Evolutionary conservation across 2,797 vertebrate species (phyloP).

Genomic region (Phaenicophaeus curvirostris): DNA sequence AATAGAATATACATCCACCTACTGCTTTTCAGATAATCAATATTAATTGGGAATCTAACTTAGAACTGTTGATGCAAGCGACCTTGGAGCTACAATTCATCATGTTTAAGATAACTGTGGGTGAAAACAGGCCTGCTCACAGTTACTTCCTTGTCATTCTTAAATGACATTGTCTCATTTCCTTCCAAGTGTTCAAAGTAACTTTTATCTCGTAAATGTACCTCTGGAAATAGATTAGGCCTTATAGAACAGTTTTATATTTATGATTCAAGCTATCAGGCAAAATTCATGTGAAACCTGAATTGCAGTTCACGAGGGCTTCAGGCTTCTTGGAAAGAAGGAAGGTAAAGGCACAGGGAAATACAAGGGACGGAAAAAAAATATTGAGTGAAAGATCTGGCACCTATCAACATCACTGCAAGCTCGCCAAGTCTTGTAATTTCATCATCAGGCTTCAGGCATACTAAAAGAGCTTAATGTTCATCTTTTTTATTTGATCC

Average conservation of each 20-base stretch:
- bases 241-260: neutral
- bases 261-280: neutral
- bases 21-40: slow-evolving; percentile 5
- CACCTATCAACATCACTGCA: neutral
- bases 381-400: neutral
- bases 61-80: neutral
- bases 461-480: neutral
- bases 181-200: neutral
- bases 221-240: slow-evolving; percentile 11
- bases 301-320: neutral
- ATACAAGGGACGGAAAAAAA: neutral
- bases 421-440: neutral
- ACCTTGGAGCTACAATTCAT: neutral
- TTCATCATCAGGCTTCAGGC: neutral
- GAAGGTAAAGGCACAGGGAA: neutral
- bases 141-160: slow-evolving; percentile 46
- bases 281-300: neutral
- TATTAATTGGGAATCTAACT: slow-evolving; percentile 40
- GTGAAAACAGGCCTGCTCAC: slow-evolving; percentile 19
- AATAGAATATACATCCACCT: slow-evolving; percentile 19
- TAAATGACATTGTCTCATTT: neutral
- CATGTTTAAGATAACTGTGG: neutral
- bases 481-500: neutral
- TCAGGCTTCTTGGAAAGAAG: neutral
- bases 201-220: slow-evolving; percentile 14